phyloP scores from a whole-genome alignment of 2,797 vertebrate species.

The Columba guinea region DNA sequence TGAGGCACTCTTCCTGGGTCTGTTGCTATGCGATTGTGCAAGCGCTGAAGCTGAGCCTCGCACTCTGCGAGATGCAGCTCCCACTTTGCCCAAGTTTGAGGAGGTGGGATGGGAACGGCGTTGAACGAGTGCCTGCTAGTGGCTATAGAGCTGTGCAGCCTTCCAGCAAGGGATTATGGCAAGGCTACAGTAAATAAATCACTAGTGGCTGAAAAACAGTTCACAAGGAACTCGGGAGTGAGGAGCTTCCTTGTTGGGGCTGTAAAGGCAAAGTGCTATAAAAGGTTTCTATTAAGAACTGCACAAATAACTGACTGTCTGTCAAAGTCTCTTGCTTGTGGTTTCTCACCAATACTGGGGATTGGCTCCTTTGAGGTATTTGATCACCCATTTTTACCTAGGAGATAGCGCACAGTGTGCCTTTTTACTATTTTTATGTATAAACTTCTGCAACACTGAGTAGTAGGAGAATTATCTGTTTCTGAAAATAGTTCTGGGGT shows the following conservation, averaged over 20 bases:
- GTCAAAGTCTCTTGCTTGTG: neutral
- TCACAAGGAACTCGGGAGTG: neutral
- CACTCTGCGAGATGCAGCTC: slow-evolving; percentile 26
- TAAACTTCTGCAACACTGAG: neutral
- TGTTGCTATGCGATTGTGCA: slow-evolving; percentile 71
- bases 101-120: neutral
- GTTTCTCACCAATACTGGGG: neutral
- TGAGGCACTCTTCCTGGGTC: slow-evolving; percentile 69
- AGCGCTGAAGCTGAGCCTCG: neutral
- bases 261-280: neutral
- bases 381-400: neutral
- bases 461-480: neutral
- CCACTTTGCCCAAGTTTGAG: neutral
- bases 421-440: neutral
- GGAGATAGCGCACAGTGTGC: neutral
- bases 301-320: neutral
- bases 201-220: neutral
- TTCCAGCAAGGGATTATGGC: neutral
- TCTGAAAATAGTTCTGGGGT: neutral
- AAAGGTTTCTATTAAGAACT: neutral
- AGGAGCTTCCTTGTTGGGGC: neutral
- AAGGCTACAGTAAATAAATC: neutral
- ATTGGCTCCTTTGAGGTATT: neutral
- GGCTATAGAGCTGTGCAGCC: neutral
- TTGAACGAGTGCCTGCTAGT: slow-evolving; percentile 51